Evolutionary conservation across 2,888 invertebrate genomes (phyloP), one percentile per base, ranked within the genome.

Genomic region (Metellina segmentata): DNA sequence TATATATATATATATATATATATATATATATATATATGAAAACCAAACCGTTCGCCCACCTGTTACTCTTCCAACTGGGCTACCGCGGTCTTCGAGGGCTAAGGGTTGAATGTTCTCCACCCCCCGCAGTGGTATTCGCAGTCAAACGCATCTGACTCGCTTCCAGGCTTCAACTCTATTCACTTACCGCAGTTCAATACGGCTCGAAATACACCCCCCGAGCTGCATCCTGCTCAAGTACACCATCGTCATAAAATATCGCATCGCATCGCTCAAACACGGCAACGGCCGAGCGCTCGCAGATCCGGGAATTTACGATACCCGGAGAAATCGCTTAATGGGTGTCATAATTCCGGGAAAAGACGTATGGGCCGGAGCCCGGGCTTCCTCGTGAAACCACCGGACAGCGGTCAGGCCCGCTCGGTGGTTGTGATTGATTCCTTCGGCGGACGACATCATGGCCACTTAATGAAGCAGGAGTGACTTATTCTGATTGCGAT

Each of bases 401-500:
- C 20, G 71, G n/a, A 20, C 71, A 74, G 9, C 34, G 53, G 53
- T 20, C 49, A 61, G 52, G 2, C 49, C 20, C 19, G 11, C 19
- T n/a, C 77, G 11, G 11, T 48, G 11, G 11, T 48, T 11, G 86
- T 78, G 86, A 86, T 86, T 86, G 86, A 86, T 86, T 78, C 77
- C 70, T 70, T 70, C 11, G 70, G 19, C 70, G 34, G 19, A 77
- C 72, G 51, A 52, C 52, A 16, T 81, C 78, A 72, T 72, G 19
- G 49, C 78, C 20, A 9, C 13, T 72, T 88, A 88, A 88, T 88
- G 88, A 88, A 88, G 88, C 74, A 69, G 74, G 74, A 61, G 74
- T 81, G 88, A 81, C 48, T 61, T 81, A 74, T 81, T 71, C 74
- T 88, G 87, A 87, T 87, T 69, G 72, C 61, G n/a, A 34, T 34